phyloP scores from a whole-genome alignment of 2,888 invertebrate genomes.

The Agonopterix arenella region DNA sequence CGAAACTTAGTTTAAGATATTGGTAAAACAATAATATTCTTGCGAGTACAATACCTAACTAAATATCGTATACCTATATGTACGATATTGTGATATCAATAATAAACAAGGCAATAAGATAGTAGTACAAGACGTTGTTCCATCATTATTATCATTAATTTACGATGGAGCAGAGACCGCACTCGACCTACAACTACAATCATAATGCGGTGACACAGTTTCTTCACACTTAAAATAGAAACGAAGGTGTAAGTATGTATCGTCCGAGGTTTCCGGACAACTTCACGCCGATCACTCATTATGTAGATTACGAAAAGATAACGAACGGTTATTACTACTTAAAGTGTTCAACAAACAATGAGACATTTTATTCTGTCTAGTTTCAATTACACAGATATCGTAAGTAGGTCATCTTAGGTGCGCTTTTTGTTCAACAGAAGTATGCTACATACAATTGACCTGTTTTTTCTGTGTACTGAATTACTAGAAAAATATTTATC shows the following conservation, averaged over 20 bases:
- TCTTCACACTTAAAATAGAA: conserved; percentile 8
- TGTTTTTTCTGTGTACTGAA: not conserved
- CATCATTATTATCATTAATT: conserved; percentile 52
- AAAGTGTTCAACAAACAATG: conserved; percentile 5
- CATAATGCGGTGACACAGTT: conserved; percentile 21
- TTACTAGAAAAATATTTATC: no score
- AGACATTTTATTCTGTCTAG: conserved; percentile 1
- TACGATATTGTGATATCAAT: conserved; percentile 35
- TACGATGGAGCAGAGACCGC: conserved; percentile 36
- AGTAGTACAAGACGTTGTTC: conserved; percentile 44
- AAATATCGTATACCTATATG: conserved; percentile 2
- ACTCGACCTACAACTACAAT: conserved; percentile 48
- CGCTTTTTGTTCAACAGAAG: not conserved
- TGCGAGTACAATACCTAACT: conserved; percentile 1
- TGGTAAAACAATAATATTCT: not conserved
- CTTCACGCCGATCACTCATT: conserved; percentile 10
- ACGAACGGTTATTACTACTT: conserved; percentile 7
- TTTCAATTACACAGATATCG: no score
- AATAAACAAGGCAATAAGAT: conserved; percentile 44
- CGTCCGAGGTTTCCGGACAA: conserved; percentile 6
- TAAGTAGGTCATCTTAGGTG: no score
- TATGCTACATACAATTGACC: not conserved
- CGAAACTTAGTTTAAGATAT: conserved; percentile 5
- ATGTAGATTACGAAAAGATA: conserved; percentile 12
- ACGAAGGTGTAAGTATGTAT: conserved; percentile 1